phyloP scores from a whole-genome alignment of 2,113 vertebrate species.

The Riparia riparia region DNA sequence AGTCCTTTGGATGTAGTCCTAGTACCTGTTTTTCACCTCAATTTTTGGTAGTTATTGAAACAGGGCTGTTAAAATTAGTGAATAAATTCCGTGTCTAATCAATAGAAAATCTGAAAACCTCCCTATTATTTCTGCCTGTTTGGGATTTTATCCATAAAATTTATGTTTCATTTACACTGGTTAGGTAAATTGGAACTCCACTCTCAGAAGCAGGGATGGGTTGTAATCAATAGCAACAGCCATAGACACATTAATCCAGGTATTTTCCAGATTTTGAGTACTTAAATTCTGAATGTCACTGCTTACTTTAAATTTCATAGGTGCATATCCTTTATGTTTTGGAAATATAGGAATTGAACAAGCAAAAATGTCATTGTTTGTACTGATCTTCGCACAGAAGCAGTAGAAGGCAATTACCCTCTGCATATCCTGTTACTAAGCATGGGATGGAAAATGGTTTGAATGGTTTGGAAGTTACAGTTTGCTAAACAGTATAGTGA shows the following conservation, averaged over 20 bases:
- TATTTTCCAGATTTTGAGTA: background rate
- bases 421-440: background rate
- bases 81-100: background rate
- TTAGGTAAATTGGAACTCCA: background rate
- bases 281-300: background rate
- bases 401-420: background rate
- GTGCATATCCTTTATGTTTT: background rate
- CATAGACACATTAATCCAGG: background rate
- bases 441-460: background rate
- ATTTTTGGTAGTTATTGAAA: background rate
- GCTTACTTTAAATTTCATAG: background rate
- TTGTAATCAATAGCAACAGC: background rate
- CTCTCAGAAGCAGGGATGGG: background rate
- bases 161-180: background rate
- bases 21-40: background rate
- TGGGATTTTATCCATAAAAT: background rate
- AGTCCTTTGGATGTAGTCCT: background rate
- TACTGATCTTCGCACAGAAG: background rate
- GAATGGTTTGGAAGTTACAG: background rate
- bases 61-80: background rate
- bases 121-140: background rate
- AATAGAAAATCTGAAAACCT: background rate
- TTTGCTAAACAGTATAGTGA: background rate
- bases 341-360: background rate
- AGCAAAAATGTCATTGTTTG: background rate